phyloP scores from a whole-genome alignment of 2,113 vertebrate genomes.

The Chlorocebus sabaeus region DNA sequence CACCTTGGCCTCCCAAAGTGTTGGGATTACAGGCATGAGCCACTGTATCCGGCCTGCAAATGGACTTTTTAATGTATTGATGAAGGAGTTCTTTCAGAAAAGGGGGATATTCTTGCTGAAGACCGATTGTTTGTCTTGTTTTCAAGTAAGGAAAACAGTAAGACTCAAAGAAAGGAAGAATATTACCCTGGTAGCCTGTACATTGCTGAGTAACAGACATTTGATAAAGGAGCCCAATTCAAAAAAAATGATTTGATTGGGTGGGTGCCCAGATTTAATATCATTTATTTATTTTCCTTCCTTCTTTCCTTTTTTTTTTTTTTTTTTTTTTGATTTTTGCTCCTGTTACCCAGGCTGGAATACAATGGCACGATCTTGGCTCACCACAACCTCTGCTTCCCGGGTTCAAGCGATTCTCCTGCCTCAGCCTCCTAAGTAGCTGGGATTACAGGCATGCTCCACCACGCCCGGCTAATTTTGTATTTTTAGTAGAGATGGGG shows the following conservation, averaged over 20 bases:
- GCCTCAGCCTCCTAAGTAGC: too few species aligned
- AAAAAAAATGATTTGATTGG: neutral
- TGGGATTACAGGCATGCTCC: too few species aligned
- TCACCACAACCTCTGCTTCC: too few species aligned
- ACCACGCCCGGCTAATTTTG: too few species aligned
- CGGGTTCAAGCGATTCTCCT: too few species aligned
- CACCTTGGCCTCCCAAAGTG: too few species aligned
- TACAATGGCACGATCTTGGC: too few species aligned
- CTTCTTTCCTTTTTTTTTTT: too few species aligned
- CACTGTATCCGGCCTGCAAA: neutral
- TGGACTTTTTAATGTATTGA: neutral
- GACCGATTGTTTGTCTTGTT: conserved; percentile 19
- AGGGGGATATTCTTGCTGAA: neutral
- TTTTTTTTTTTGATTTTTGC: too few species aligned
- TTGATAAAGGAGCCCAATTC: neutral
- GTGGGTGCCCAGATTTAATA: neutral
- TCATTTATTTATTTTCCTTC: neutral
- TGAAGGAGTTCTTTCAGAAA: conserved; percentile 7
- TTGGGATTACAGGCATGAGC: too few species aligned
- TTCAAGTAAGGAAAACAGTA: conserved; percentile 22
- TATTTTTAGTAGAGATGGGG: too few species aligned
- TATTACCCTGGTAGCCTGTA: neutral
- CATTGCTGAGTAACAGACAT: neutral
- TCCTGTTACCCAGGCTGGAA: too few species aligned
- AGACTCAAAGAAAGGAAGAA: conserved; percentile 19